Percentiles rank a stretch among this genome's conserved stretches.
Evolutionary conservation across 1,140 invertebrate genomes (phyloP).

Genomic region (Bombus cullumanus): DNA sequence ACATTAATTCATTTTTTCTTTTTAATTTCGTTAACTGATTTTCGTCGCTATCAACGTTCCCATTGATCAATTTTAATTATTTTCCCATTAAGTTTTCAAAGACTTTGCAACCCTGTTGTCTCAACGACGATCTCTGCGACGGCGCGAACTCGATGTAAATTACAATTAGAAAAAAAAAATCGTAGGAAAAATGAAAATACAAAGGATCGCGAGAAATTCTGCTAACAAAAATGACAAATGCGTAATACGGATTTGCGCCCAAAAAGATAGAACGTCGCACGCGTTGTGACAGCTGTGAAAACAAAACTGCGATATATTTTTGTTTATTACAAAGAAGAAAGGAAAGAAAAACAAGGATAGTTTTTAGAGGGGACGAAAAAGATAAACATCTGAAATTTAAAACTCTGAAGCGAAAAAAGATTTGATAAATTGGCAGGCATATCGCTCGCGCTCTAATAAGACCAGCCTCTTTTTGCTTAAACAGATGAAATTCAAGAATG

Average conservation of each 20-base stretch:
- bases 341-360: neutral
- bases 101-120: no score
- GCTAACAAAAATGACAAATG: neutral
- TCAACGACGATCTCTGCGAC: neutral
- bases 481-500: slow-evolving; percentile 8
- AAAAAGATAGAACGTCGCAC: neutral
- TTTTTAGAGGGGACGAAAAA: neutral
- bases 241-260: neutral
- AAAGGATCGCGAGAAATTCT: neutral
- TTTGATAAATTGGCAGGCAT: neutral
- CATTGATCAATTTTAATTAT: no score
- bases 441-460: neutral
- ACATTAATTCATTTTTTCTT: neutral
- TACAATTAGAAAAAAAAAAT: no score
- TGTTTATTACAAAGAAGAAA: neutral
- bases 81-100: neutral
- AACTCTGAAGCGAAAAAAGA: neutral
- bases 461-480: neutral
- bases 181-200: neutral
- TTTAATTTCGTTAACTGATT: no score
- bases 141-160: neutral
- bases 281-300: neutral
- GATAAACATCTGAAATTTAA: neutral
- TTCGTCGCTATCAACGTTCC: no score
- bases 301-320: neutral